These are phyloP conservation scores for Drosophila novamexicana DNA, from an alignment of 1,140 invertebrate genomes.

Conservation along the genomic window DNA sequence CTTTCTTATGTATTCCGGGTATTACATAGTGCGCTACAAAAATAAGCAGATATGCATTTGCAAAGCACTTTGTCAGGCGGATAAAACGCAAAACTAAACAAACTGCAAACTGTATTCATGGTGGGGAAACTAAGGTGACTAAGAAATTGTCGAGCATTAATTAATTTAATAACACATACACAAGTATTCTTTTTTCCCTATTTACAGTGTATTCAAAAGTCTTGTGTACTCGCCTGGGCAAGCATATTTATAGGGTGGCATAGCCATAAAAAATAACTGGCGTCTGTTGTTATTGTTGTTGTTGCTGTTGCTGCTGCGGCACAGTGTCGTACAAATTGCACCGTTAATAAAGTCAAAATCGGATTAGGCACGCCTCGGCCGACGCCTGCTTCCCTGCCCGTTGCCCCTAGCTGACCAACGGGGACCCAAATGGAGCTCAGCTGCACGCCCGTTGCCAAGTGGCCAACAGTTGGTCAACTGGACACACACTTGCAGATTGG, in stretches of 20 bases:
- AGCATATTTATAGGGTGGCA: constrained; percentile 4
- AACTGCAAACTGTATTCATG: background rate
- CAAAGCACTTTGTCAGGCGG: constrained; percentile 1
- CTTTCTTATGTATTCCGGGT: background rate
- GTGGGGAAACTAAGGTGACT: too few species aligned
- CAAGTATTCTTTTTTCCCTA: background rate
- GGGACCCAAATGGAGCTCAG: constrained; percentile 17
- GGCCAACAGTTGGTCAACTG: constrained; percentile 10
- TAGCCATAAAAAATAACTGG: constrained; percentile 44
- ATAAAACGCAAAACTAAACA: background rate
- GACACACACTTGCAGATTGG: constrained; percentile 5
- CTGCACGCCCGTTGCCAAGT: constrained; percentile 26
- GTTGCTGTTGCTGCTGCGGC: constrained; percentile 21
- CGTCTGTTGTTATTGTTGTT: constrained; percentile 39
- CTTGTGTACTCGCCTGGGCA: background rate
- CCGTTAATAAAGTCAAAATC: constrained; percentile 81
- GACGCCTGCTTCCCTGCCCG: constrained; percentile 8
- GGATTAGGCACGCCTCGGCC: constrained; percentile 67
- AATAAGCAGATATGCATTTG: background rate
- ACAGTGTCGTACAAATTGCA: constrained; percentile 74
- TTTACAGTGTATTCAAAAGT: background rate
- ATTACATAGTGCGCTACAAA: background rate
- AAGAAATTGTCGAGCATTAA: too few species aligned
- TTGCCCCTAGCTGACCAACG: constrained; percentile 6
- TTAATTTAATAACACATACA: too few species aligned